Evolutionary conservation across 2,113 vertebrate genomes (phyloP).

Genomic region (Menura novaehollandiae): DNA sequence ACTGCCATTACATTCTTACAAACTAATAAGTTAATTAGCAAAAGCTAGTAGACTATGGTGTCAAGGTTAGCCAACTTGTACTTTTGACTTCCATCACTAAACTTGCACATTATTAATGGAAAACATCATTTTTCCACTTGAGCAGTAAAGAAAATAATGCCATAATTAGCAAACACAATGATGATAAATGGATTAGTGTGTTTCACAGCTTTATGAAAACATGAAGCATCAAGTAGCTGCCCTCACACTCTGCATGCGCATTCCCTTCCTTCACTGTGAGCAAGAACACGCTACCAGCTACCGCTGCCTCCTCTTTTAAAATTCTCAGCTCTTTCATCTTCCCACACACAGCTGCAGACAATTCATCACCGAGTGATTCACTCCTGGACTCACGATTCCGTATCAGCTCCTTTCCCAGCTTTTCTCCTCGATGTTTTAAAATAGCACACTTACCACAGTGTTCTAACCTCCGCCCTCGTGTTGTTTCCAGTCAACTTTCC

Average conservation of each 20-base stretch:
- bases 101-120: neutral
- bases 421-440: neutral
- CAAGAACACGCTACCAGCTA: neutral
- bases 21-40: neutral
- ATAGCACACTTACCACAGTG: neutral
- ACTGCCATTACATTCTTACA: neutral
- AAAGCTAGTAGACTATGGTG: neutral
- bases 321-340: neutral
- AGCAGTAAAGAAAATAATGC: neutral
- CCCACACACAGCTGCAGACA: slow-evolving; percentile 30
- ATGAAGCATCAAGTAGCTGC: neutral
- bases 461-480: neutral
- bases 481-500: neutral
- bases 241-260: neutral
- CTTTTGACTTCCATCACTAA: neutral
- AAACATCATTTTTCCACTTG: neutral
- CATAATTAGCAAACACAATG: neutral
- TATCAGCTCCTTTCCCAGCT: neutral
- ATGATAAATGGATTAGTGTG: neutral
- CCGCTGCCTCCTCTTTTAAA: neutral
- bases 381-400: neutral
- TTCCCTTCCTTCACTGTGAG: neutral
- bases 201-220: neutral
- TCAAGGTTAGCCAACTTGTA: neutral
- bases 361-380: neutral